Evolutionary conservation across 1,140 invertebrate genomes (phyloP).

Genomic region (Bemisia tabaci): DNA sequence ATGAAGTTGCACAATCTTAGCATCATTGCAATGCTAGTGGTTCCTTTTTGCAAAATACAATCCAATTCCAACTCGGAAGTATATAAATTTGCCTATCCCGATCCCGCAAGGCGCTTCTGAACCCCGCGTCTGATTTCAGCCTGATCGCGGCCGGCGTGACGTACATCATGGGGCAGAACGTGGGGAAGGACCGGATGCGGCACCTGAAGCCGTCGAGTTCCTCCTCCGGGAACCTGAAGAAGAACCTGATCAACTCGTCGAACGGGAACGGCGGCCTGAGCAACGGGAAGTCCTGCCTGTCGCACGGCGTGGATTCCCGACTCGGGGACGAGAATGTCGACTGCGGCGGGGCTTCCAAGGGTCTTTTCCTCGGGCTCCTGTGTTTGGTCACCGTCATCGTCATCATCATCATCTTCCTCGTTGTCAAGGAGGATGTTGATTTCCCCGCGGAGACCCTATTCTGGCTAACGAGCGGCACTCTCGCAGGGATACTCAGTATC

Average conservation of each 20-base stretch:
- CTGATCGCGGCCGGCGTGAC: slow-evolving; percentile 45
- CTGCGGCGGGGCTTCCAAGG: slow-evolving; percentile 42
- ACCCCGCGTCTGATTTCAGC: slow-evolving; percentile 32
- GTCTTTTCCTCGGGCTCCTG: slow-evolving; percentile 44
- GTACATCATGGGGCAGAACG: slow-evolving; percentile 45
- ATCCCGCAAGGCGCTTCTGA: no score
- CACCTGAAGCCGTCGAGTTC: slow-evolving; percentile 18
- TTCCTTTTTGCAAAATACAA: no score
- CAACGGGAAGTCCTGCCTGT: slow-evolving; percentile 10
- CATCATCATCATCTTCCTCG: slow-evolving; percentile 46
- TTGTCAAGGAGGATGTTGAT: slow-evolving; percentile 41
- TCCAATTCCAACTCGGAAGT: no score
- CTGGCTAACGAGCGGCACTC: slow-evolving; percentile 34
- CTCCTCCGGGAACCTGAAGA: slow-evolving; percentile 13
- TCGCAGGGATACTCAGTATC: slow-evolving; percentile 33
- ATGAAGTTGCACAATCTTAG: no score
- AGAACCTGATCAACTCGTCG: slow-evolving; percentile 25
- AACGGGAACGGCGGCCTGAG: slow-evolving; percentile 15
- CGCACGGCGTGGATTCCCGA: slow-evolving; percentile 11
- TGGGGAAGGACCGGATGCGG: slow-evolving; percentile 32
- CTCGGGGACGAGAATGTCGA: slow-evolving; percentile 28
- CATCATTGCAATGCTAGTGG: no score
- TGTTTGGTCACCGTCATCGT: slow-evolving; percentile 44
- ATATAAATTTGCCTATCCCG: no score
- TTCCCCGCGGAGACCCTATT: slow-evolving; percentile 34